Conservation (phyloP, 2,113 vertebrate species). For the Myrmecobius fasciatus region DNA sequence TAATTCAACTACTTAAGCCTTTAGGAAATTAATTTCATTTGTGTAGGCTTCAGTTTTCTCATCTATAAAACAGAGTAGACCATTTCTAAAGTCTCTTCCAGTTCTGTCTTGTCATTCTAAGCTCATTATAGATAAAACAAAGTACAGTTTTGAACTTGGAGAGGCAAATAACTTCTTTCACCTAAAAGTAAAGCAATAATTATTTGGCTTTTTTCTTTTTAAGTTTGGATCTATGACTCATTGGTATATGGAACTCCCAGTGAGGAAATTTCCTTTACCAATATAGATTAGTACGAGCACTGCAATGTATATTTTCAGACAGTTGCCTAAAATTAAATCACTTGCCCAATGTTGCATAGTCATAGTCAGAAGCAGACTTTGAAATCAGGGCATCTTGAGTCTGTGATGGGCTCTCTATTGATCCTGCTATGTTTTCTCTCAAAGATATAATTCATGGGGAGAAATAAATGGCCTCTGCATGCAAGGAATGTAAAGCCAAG, state of each 20-base stretch:
- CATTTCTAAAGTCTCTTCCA: neutral
- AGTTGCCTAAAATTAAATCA: neutral
- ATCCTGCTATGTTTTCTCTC: neutral
- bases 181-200: neutral
- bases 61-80: neutral
- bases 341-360: neutral
- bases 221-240: neutral
- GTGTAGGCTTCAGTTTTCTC: neutral
- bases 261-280: neutral
- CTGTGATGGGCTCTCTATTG: neutral
- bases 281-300: neutral
- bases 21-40: neutral
- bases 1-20: neutral
- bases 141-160: neutral
- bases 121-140: neutral
- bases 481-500: neutral
- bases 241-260: neutral
- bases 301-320: neutral
- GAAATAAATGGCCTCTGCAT: neutral
- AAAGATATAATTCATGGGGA: neutral
- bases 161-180: neutral
- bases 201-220: no score
- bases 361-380: neutral
- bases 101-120: neutral
- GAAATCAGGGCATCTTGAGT: neutral